Base-by-base conservation (phyloP, 92 coral and sea anemone genomes). In the Palythoa heliodiscus region DNA sequence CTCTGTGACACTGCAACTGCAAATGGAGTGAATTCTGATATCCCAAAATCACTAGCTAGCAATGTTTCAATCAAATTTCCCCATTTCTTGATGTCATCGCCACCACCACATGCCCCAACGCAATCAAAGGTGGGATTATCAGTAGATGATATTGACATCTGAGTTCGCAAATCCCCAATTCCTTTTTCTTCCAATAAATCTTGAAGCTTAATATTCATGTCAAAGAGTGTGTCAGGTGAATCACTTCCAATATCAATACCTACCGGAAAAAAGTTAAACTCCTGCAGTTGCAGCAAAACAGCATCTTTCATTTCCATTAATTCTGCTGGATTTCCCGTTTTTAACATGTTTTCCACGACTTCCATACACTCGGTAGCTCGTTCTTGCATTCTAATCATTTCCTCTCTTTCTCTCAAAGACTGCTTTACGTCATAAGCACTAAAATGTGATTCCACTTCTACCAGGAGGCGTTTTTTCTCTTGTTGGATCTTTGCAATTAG, bases 1-100 rank as follows among this genome's bases (percentile, higher is more conserved):
- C 23, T 6, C 14, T 80, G 84, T 23, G 84, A 80, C 43, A 66
- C 74, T 66, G 84, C 73, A 80, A 80, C 84, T 63, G 84, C 84
- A 80, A 22, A 80, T 6, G 84, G 84, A 22, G 43, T n/a, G 61
- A 80, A 80, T 23, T 66, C 84, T 16, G 43, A 40, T 29, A 63
- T 54, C 47, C 84, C 84, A 64, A 80, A 80, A 63, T 80, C 84
- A 22, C 84, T 64, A 40, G 84, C 84, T 22, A 24, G 1, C 14
- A 64, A 37, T 10, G 84, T 80, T 43, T 80, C 55, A 66, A 80
- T 13, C 74, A 80, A 64, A 7, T 25, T 48, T 47, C 74, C 84
- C 43, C 55, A 43, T 52, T 66, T 47, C 13, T 47, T 20, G 38
- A 20, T 43, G n/a, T 24, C 61, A 48, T 73, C 73, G 20, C 84